phyloP scores from a whole-genome alignment of 1,140 invertebrate species.

The Pygmarrhopalites habei region DNA sequence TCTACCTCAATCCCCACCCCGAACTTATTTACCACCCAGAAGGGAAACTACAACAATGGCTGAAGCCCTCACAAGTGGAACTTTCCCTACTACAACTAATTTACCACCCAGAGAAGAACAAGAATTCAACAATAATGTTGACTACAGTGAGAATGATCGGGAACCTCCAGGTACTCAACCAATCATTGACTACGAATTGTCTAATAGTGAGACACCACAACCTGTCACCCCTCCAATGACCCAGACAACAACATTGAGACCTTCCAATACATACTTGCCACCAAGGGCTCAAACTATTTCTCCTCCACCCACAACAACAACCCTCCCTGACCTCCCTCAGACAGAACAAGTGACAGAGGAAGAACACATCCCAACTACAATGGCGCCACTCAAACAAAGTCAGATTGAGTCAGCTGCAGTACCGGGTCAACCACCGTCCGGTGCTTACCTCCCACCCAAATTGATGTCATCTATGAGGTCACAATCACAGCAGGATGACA shows the following conservation, averaged over 20 bases:
- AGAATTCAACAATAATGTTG: background rate
- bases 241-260: background rate
- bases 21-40: slow-evolving; percentile 18
- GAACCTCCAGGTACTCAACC: background rate
- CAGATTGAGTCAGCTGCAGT: background rate
- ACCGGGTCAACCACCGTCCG: slow-evolving; percentile 1
- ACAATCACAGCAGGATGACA: too few species aligned
- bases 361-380: background rate
- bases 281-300: background rate
- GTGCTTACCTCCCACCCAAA: slow-evolving; percentile 12
- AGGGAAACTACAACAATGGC: background rate
- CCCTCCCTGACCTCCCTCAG: background rate
- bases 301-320: background rate
- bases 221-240: background rate
- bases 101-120: slow-evolving; percentile 3
- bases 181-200: background rate
- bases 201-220: background rate
- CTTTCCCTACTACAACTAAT: background rate
- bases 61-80: background rate
- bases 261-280: background rate
- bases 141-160: background rate
- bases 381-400: background rate
- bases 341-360: background rate
- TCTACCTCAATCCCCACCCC: background rate
- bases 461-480: too few species aligned